Evolutionary conservation across 2,797 vertebrate genomes (phyloP).

Genomic region (Falco naumanni): DNA sequence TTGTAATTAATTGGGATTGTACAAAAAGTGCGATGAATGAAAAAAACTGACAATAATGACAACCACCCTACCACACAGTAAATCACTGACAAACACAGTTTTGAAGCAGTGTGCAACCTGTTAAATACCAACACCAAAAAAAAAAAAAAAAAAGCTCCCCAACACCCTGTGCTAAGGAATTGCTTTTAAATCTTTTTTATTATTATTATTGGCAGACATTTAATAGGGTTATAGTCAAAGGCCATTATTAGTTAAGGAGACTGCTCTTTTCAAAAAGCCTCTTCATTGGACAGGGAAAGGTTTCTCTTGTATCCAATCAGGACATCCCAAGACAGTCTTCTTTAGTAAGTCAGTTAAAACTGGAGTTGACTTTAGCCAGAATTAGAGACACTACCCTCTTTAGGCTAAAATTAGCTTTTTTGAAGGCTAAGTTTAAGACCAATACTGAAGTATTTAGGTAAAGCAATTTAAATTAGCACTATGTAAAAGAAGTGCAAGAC

Average conservation of each 20-base stretch:
- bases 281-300: not conserved
- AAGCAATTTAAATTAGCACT: not conserved
- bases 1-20: not conserved
- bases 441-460: not conserved
- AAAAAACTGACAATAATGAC: not conserved
- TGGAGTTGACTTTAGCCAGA: not conserved
- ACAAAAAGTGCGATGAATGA: not conserved
- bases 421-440: not conserved
- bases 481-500: not conserved
- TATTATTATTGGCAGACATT: not conserved
- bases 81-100: not conserved
- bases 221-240: not conserved
- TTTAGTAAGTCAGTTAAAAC: not conserved
- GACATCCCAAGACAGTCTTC: not conserved
- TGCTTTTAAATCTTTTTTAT: not conserved
- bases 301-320: not conserved
- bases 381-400: not conserved
- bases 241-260: not conserved
- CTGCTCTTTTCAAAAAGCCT: not conserved
- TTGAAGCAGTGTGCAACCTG: not conserved
- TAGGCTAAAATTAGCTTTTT: not conserved
- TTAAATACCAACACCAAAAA: not conserved
- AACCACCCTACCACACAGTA: not conserved
- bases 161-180: not conserved
- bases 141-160: rapidly evolving